Percentiles rank a stretch among this genome's conserved stretches.
phyloP scores from a whole-genome alignment of 23 tunicate genomes.

The Halocynthia aurantium region DNA sequence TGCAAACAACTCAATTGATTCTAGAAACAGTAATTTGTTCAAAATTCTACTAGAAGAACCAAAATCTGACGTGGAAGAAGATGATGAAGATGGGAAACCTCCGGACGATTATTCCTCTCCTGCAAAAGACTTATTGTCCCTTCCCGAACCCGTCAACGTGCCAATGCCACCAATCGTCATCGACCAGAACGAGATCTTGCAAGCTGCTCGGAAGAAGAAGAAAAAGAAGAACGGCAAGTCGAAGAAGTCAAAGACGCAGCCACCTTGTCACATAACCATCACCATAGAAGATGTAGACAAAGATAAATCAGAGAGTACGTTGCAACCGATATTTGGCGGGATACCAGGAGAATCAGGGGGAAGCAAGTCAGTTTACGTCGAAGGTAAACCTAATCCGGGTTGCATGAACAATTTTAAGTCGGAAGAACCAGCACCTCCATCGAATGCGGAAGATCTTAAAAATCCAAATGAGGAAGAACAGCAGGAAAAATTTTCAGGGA shows the following conservation, averaged over 20 bases:
- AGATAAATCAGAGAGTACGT: not conserved
- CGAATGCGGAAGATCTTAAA: too few relatives aligned
- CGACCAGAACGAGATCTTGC: not conserved
- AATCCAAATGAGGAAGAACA: too few relatives aligned
- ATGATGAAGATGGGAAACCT: not conserved
- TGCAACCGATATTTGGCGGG: too few relatives aligned
- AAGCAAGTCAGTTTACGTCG: too few relatives aligned
- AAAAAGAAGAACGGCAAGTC: constrained; percentile 1
- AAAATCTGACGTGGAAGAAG: not conserved
- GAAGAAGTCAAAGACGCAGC: not conserved
- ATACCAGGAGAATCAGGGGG: too few relatives aligned
- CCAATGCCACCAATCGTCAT: not conserved
- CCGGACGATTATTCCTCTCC: not conserved
- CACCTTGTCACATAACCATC: constrained; percentile 2
- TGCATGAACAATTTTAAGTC: too few relatives aligned
- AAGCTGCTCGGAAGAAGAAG: not conserved
- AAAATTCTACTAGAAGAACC: not conserved
- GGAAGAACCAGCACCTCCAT: too few relatives aligned
- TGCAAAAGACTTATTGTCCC: too few relatives aligned
- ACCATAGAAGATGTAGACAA: constrained; percentile 14
- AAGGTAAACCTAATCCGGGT: too few relatives aligned
- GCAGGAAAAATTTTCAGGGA: too few relatives aligned
- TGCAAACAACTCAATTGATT: not conserved
- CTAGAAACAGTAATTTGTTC: not conserved
- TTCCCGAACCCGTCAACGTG: too few relatives aligned